These are phyloP conservation scores for Polymixis lichenea DNA, from an alignment of 2,888 invertebrate species.

Conservation along the genomic window DNA sequence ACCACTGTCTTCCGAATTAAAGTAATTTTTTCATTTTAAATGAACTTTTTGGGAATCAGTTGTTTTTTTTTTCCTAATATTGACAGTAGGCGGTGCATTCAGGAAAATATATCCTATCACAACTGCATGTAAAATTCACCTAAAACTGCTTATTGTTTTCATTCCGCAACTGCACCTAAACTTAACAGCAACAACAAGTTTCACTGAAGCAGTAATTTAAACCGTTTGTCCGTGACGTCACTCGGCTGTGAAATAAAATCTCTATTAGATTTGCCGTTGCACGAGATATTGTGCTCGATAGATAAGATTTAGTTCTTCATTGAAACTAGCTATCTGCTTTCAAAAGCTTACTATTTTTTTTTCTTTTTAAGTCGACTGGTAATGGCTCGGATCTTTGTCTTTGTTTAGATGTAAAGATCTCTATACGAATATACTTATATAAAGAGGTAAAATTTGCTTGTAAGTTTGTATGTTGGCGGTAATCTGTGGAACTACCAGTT, in stretches of 20 bases:
- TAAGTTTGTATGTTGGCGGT: no score
- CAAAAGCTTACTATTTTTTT: constrained; percentile 5
- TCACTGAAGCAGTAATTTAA: constrained; percentile 34
- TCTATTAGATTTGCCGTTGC: constrained; percentile 33
- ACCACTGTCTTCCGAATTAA: no score
- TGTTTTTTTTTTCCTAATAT: no score
- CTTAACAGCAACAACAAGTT: constrained; percentile 30
- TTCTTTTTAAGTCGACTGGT: not conserved
- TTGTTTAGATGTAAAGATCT: not conserved
- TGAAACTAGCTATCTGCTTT: constrained; percentile 3
- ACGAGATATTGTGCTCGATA: constrained; percentile 19
- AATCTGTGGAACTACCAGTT: no score
- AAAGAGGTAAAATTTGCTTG: no score
- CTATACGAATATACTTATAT: no score
- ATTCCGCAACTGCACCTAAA: constrained; percentile 4
- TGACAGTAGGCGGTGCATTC: not conserved
- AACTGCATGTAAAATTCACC: not conserved
- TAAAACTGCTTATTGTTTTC: constrained; percentile 1
- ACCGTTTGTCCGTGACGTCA: constrained; percentile 39
- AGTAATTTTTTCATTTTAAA: no score
- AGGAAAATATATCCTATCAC: not conserved
- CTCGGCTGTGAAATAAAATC: constrained; percentile 37
- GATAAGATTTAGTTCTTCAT: constrained; percentile 7
- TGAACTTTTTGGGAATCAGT: no score
- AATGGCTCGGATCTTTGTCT: not conserved